Evolutionary conservation across 2,113 vertebrate genomes (phyloP), one percentile per base, ranked within the genome.

Genomic region (Pipra filicauda): DNA sequence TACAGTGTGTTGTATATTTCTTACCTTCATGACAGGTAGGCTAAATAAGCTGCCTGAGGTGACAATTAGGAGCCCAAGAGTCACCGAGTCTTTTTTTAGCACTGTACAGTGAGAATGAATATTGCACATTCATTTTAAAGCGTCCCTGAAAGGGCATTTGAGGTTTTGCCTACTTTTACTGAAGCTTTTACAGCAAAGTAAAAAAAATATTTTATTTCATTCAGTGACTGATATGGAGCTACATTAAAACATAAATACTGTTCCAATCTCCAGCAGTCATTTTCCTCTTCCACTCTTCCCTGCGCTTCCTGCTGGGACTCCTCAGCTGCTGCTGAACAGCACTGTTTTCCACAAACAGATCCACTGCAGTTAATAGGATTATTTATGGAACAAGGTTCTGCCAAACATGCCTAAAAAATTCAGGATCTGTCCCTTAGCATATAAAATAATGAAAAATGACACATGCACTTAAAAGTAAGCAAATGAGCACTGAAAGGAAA

Each of bases 1-100:
- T 93, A 51, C 31, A 89, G 59, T 7, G 73, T 59, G 44, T 65
- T 95, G 85, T 55, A 26, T 67, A 64, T 61, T 74, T 77, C 48
- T 80, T 95, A 55, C 85, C 71, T 83, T 83, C 76, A 35, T 85
- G 75, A 89, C 71, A 82, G 48, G 78, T 89, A 80, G 65, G 75
- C 79, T 94, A 94, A 95, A 88, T 80, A 94, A 92, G 39, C 30
- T 77, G 75, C 90, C 64, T 77, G 57, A 74, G 82, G 82, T 88
- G 79, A 73, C 74, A 91, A 93, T 88, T 79, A 93, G 90, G 79
- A 89, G 35, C 48, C 88, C 64, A 87, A 82, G 43, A 80, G 57
- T 67, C 55, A 74, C 31, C 0, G 3, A 65, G 12, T 43, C 17
- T 62, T 88, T 80, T 88, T 94, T 72, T 57, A 88, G 80, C 35